Percentiles rank a stretch among this genome's conserved stretches.
Conservation (phyloP, 2,797 vertebrate species). For the Gallinago solitaria region DNA sequence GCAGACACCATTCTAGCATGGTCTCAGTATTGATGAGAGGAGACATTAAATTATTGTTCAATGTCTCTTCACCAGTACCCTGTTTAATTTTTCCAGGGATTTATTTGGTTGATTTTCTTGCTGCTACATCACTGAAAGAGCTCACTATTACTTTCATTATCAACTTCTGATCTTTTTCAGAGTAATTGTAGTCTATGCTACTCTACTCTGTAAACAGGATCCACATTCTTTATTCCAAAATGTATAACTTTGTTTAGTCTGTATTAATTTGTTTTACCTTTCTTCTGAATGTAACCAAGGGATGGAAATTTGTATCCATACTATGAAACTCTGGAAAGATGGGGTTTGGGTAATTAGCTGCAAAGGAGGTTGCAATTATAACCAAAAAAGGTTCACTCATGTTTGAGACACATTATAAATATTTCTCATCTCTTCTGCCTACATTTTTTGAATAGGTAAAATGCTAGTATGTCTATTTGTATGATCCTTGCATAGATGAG, state of each 20-base stretch:
- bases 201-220: rapidly evolving
- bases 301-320: not conserved
- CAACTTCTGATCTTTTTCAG: not conserved
- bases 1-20: not conserved
- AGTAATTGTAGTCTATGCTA: not conserved
- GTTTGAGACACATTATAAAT: not conserved
- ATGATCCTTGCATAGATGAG: not conserved
- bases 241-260: not conserved
- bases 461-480: not conserved
- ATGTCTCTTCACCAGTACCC: rapidly evolving
- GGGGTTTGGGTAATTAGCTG: not conserved
- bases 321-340: not conserved
- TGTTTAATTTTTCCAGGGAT: not conserved
- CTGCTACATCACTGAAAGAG: not conserved
- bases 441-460: not conserved
- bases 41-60: not conserved
- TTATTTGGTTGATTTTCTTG: not conserved
- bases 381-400: not conserved
- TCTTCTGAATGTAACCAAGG: not conserved
- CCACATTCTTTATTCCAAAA: not conserved
- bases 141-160: not conserved
- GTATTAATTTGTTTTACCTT: not conserved
- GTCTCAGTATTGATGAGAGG: not conserved
- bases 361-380: not conserved
- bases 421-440: not conserved